Base-by-base conservation (phyloP, 1,140 invertebrate genomes). In the Epicauta chinensis region DNA sequence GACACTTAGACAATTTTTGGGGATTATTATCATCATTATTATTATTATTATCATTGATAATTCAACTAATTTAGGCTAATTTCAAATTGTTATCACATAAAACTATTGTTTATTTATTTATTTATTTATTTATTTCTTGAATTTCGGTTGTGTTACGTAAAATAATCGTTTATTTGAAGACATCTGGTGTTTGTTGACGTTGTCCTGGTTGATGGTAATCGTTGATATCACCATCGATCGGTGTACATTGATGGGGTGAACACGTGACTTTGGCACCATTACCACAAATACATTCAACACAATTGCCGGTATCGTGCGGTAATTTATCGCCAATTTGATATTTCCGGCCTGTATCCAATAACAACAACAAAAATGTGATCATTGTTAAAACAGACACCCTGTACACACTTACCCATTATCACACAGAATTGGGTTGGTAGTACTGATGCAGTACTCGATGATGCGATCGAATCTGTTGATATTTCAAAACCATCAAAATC, bases 241-340 rank as follows among this genome's bases (percentile, higher is more conserved):
- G 68, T 30, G 60, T 61, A 50, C 68, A 70, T 44, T 68, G 67
- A 39, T 70, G 61, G 71, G 82, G 81, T 35, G 78, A 81, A 63
- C 81, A 84, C 50, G 81, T 81, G 55, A 84, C 76, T 41, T 81
- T 76, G n/a, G 78, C 81, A 56, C 75, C 77, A 45, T 74, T 68
- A 39, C 78, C 79, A 59, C 82, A 84, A 58, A 79, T 75, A 65
- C 82, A 84, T 67, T 83, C 80, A 52, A 83, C 71, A 65, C 82
- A 84, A 59, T 83, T 83, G 47, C 81, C 82, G 40, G 81, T 82
- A 51, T 81, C 79, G 55, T 82, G 79, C 3, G 81, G 81, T 39
- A 84, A 70, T 47, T 75, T 72, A 57, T 81, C 79, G 9, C 81
- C 82, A 40, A 81, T 72, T 56, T 73, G 73, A 63, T 84, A 83